Evolutionary conservation across 1,140 invertebrate species (phyloP).

Genomic region (Drosophila lowei): DNA sequence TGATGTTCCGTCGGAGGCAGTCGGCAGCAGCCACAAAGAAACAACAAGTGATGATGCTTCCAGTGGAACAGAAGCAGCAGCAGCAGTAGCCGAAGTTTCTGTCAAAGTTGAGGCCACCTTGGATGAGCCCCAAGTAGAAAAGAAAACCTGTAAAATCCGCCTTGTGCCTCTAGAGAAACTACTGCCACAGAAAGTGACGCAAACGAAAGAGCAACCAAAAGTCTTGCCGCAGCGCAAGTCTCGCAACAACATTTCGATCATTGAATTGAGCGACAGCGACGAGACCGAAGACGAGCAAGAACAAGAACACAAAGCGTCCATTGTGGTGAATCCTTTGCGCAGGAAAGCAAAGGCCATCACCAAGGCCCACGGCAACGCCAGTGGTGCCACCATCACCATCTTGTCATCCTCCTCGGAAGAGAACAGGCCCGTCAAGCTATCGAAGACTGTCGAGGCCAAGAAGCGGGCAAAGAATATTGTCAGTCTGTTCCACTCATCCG

Average conservation of each 20-base stretch:
- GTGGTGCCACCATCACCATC: not conserved
- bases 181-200: slow-evolving; percentile 34
- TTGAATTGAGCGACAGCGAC: slow-evolving; percentile 65
- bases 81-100: slow-evolving; percentile 9
- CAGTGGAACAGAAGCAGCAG: slow-evolving; percentile 5
- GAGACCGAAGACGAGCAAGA: slow-evolving; percentile 14
- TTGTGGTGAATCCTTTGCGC: not conserved
- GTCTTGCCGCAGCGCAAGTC: slow-evolving; percentile 26
- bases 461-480: too few relatives aligned
- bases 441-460: not conserved
- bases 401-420: not conserved
- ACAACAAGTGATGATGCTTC: slow-evolving; percentile 11
- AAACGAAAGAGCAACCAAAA: not conserved
- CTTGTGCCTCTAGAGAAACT: slow-evolving; percentile 75
- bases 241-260: slow-evolving; percentile 53
- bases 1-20: slow-evolving; percentile 1
- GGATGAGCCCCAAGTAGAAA: slow-evolving; percentile 2
- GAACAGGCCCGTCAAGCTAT: not conserved
- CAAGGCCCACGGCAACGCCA: not conserved
- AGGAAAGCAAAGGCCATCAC: not conserved
- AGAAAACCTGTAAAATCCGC: slow-evolving; percentile 66
- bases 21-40: slow-evolving; percentile 6
- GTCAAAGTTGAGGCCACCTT: slow-evolving; percentile 1
- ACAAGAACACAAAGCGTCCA: not conserved
- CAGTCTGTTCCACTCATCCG: not conserved